A percentile compares a stretch with the other conserved stretches of the same genome.
These are phyloP conservation scores for Mesocentrotus franciscanus DNA, from an alignment of 53 echinoderm and acorn worm genomes.

Conservation along the genomic window DNA sequence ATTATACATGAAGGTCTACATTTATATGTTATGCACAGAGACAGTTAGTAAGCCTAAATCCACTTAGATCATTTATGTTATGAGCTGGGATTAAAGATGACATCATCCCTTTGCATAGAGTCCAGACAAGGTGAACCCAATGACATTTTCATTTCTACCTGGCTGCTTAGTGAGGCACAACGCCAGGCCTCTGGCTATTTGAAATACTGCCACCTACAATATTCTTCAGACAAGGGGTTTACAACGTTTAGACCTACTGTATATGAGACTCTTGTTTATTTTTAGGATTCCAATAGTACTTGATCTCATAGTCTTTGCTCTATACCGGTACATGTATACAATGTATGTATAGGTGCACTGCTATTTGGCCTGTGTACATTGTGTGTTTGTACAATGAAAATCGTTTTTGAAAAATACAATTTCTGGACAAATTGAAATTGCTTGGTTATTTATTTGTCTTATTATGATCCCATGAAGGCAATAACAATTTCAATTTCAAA, in stretches of 20 bases:
- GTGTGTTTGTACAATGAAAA: background rate
- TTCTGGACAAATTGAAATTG: background rate
- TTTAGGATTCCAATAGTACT: background rate
- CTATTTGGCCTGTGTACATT: too few relatives aligned
- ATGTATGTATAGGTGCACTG: background rate
- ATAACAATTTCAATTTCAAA: background rate
- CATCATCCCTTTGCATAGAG: background rate
- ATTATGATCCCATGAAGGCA: background rate
- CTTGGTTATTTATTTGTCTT: background rate
- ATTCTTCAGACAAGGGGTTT: background rate
- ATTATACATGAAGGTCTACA: background rate
- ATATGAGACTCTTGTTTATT: background rate
- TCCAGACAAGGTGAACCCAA: background rate
- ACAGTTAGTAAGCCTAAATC: background rate
- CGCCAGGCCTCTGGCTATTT: background rate
- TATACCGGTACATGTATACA: background rate
- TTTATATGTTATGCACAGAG: background rate
- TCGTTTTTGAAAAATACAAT: background rate
- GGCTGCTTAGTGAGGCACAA: background rate
- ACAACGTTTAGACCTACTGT: background rate
- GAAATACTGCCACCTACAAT: slow-evolving; percentile 5
- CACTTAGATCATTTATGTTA: background rate
- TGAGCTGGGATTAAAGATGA: background rate
- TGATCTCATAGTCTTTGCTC: background rate
- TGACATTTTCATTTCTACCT: slow-evolving; percentile 17